Conservation (phyloP, 2,888 invertebrate genomes). For the Azorinus chamasolen region DNA sequence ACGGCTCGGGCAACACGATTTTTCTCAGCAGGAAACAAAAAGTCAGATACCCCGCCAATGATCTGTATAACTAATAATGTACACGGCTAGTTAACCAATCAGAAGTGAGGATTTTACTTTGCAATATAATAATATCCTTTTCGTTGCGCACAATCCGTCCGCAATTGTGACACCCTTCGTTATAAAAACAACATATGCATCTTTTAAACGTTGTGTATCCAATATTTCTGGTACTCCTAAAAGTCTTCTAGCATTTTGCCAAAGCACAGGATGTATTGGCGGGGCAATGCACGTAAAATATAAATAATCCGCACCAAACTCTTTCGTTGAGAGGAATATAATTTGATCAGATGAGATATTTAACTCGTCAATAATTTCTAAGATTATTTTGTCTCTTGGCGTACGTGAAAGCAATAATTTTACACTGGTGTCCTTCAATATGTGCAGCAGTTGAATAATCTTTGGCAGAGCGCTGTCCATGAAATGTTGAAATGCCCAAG, state of each 20-base stretch:
- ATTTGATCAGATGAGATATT: conserved; percentile 23
- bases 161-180: conserved; percentile 24
- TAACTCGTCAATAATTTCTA: conserved; percentile 18
- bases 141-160: conserved; percentile 20
- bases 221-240: conserved; percentile 5
- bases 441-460: conserved; percentile 19
- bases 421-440: conserved; percentile 1
- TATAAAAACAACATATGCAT: conserved; percentile 5
- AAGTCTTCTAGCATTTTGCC: conserved; percentile 21
- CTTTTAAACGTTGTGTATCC: neutral
- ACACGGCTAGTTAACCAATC: too few species aligned
- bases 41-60: too few species aligned
- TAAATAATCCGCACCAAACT: conserved; percentile 23
- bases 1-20: too few species aligned
- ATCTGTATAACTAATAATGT: too few species aligned
- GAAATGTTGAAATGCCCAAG: conserved; percentile 36
- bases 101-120: too few species aligned
- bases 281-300: conserved; percentile 23
- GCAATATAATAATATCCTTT: too few species aligned
- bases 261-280: conserved; percentile 23
- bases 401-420: conserved; percentile 5
- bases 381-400: conserved; percentile 19
- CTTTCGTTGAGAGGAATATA: neutral
- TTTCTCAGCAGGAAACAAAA: too few species aligned
- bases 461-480: conserved; percentile 26